Percentiles rank a stretch among this genome's conserved stretches.
phyloP scores from a whole-genome alignment of 2,888 invertebrate species.

The Oscheius sp. region DNA sequence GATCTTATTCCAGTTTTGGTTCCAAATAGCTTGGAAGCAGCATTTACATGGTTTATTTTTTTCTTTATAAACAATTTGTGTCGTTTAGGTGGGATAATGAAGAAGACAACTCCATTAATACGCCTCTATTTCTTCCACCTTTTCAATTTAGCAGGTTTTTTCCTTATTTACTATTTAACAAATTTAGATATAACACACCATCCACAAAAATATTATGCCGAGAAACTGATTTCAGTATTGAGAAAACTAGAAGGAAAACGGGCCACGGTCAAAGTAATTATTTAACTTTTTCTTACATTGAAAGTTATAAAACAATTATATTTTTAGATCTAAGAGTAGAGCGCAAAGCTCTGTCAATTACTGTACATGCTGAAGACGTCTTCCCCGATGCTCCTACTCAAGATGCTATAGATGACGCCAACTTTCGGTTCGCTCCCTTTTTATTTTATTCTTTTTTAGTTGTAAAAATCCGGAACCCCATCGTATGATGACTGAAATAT shows the following conservation, averaged over 20 bases:
- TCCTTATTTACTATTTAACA: neutral
- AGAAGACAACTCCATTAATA: conserved; percentile 33
- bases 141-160: conserved; percentile 61
- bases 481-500: conserved; percentile 75
- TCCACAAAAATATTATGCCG: conserved; percentile 56
- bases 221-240: conserved; percentile 52
- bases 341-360: conserved; percentile 63
- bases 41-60: conserved; percentile 58
- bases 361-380: conserved; percentile 56
- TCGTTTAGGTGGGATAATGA: conserved; percentile 73
- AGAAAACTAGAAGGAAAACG: conserved; percentile 41
- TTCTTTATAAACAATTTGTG: conserved; percentile 1
- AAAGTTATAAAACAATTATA: neutral
- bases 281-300: neutral
- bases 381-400: conserved; percentile 59
- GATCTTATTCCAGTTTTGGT: conserved; percentile 54
- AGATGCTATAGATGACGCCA: conserved; percentile 62
- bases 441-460: conserved; percentile 33
- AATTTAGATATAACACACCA: conserved; percentile 56
- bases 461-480: conserved; percentile 64
- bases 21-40: conserved; percentile 54
- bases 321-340: conserved; percentile 61
- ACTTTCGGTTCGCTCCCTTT: conserved; percentile 41
- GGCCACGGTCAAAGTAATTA: conserved; percentile 63
- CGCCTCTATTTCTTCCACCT: conserved; percentile 63